Percentiles rank a stretch among this genome's conserved stretches.
Conservation (phyloP, 1,140 invertebrate species). For the Musca vetustissima region DNA sequence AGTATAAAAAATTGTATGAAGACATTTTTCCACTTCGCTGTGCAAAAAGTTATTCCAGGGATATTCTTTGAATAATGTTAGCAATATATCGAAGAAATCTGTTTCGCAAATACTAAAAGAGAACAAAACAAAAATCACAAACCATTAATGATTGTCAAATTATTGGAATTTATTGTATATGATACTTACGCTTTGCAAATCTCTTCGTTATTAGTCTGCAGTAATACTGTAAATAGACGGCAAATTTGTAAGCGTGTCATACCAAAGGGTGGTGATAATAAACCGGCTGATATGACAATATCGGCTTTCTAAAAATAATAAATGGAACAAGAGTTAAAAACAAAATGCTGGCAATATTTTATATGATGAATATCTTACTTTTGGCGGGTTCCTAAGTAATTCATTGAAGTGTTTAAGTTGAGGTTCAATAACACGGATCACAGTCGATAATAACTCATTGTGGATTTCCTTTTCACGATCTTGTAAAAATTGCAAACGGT, state of each 20-base stretch:
- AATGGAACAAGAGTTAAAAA: too few relatives aligned
- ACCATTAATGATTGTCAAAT: too few relatives aligned
- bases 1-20: conserved; percentile 66
- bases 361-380: conserved; percentile 58
- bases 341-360: conserved; percentile 7
- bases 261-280: conserved; percentile 73
- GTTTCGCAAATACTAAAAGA: conserved; percentile 45
- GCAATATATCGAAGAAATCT: conserved; percentile 57
- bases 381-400: conserved; percentile 72
- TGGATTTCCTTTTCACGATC: conserved; percentile 57
- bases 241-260: conserved; percentile 75
- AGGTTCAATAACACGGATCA: conserved; percentile 65
- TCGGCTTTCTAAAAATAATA: conserved; percentile 44
- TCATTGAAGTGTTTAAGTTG: conserved; percentile 72
- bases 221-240: conserved; percentile 69
- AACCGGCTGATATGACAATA: conserved; percentile 41
- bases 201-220: conserved; percentile 66
- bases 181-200: conserved; percentile 57
- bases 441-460: conserved; percentile 61
- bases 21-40: conserved; percentile 77
- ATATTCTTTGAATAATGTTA: conserved; percentile 84
- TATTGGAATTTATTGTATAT: too few relatives aligned
- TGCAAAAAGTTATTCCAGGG: conserved; percentile 88
- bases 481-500: conserved; percentile 46
- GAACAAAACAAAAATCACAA: neutral